phyloP scores from a whole-genome alignment of 92 coral and sea anemone genomes.

The Micromussa lordhowensis region DNA sequence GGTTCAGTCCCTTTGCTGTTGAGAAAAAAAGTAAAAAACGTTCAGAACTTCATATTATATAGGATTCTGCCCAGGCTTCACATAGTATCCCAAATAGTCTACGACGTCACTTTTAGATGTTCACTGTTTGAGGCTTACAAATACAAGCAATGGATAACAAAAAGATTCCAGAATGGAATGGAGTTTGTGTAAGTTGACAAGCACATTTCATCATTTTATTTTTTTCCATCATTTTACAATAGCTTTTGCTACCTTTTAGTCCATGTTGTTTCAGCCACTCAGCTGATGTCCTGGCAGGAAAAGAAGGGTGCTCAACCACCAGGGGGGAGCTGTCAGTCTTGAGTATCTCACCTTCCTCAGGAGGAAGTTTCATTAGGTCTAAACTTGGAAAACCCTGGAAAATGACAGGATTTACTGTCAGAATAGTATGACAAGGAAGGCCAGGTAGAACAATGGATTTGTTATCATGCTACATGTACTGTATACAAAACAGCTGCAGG shows the following conservation, averaged over 20 bases:
- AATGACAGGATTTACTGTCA: neutral
- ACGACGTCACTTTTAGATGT: too few relatives aligned
- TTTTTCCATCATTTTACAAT: neutral
- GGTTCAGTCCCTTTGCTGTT: conserved; percentile 88
- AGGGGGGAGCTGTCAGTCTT: conserved; percentile 79
- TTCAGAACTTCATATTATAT: too few relatives aligned
- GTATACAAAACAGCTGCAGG: too few relatives aligned
- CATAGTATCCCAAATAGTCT: too few relatives aligned
- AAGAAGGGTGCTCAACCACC: conserved; percentile 96
- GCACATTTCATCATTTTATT: too few relatives aligned
- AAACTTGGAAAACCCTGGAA: conserved; percentile 52
- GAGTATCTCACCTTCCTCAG: conserved; percentile 34
- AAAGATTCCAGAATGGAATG: too few relatives aligned
- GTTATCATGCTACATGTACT: too few relatives aligned
- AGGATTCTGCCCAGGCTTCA: too few relatives aligned
- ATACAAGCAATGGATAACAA: too few relatives aligned
- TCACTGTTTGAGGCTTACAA: too few relatives aligned
- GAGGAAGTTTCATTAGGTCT: conserved; percentile 52
- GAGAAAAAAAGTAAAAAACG: neutral
- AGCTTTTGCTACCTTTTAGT: conserved; percentile 87
- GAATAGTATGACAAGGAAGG: neutral
- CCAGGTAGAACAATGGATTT: too few relatives aligned
- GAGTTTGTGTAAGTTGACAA: too few relatives aligned
- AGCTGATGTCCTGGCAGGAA: conserved; percentile 96
- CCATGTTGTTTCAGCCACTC: conserved; percentile 98